Evolutionary conservation across 2,113 vertebrate genomes (phyloP).

Genomic region (Anser cygnoides): DNA sequence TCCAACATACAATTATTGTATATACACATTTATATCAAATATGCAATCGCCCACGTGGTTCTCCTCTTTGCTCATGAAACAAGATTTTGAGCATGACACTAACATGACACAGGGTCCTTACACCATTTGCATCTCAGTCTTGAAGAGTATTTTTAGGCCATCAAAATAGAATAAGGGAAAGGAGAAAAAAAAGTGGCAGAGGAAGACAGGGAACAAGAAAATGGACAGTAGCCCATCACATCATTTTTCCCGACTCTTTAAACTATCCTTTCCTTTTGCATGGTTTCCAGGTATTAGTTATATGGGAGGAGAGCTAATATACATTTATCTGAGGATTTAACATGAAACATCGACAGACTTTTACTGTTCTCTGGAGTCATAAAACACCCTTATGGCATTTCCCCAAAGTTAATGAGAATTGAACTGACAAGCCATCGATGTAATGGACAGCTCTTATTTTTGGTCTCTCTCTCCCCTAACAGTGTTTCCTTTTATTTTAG

Average conservation of each 20-base stretch:
- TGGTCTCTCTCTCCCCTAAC: neutral
- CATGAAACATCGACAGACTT: slow-evolving; percentile 21
- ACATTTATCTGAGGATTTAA: slow-evolving; percentile 10
- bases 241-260: neutral
- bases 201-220: neutral
- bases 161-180: neutral
- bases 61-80: neutral
- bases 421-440: slow-evolving; percentile 32
- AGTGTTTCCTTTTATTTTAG: neutral
- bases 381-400: slow-evolving; percentile 20
- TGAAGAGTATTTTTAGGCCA: neutral
- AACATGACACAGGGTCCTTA: neutral
- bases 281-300: neutral
- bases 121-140: neutral
- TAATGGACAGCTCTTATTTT: slow-evolving; percentile 33
- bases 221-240: neutral
- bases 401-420: slow-evolving; percentile 25
- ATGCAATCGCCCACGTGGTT: accelerated
- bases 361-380: neutral
- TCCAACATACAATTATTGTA: neutral
- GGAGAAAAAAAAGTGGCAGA: neutral
- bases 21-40: neutral
- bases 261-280: neutral
- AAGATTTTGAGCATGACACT: neutral
- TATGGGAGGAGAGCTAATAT: neutral